phyloP scores from a whole-genome alignment of 1,140 invertebrate species.

The Papilio dardanus region DNA sequence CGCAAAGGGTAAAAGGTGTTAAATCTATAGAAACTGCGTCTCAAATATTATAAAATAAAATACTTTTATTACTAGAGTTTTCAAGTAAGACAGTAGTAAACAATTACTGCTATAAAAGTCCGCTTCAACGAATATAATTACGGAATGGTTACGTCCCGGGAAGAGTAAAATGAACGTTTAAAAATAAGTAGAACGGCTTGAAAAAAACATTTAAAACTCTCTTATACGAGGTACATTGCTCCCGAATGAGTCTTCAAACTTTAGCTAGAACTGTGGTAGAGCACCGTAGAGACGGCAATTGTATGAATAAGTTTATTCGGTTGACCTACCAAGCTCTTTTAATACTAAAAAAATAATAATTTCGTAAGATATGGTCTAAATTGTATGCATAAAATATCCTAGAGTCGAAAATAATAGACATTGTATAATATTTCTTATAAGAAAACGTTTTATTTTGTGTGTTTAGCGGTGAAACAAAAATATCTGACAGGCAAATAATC shows the following conservation, averaged over 20 bases:
- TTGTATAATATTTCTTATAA: too few species aligned
- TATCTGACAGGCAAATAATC: background rate
- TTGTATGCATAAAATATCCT: too few species aligned
- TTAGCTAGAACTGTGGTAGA: too few species aligned
- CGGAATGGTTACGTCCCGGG: background rate
- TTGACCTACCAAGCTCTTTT: too few species aligned
- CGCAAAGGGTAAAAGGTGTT: conserved; percentile 14
- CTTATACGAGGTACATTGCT: background rate
- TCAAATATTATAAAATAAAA: background rate
- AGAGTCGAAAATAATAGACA: too few species aligned
- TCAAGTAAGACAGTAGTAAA: background rate
- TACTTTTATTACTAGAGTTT: background rate
- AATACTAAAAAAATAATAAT: too few species aligned
- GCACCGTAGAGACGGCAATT: too few species aligned
- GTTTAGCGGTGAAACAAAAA: background rate
- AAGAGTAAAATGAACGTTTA: background rate
- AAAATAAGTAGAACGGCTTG: too few species aligned
- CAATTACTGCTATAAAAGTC: background rate
- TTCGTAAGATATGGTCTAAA: too few species aligned
- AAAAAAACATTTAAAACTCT: background rate
- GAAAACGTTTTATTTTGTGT: background rate
- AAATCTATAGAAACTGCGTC: background rate
- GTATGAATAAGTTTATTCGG: too few species aligned
- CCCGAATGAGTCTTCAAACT: too few species aligned
- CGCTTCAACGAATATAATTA: background rate